A percentile compares a stretch with the other conserved stretches of the same genome.
phyloP scores from a whole-genome alignment of 2,797 vertebrate species.

The Kryptopterus vitreolus region DNA sequence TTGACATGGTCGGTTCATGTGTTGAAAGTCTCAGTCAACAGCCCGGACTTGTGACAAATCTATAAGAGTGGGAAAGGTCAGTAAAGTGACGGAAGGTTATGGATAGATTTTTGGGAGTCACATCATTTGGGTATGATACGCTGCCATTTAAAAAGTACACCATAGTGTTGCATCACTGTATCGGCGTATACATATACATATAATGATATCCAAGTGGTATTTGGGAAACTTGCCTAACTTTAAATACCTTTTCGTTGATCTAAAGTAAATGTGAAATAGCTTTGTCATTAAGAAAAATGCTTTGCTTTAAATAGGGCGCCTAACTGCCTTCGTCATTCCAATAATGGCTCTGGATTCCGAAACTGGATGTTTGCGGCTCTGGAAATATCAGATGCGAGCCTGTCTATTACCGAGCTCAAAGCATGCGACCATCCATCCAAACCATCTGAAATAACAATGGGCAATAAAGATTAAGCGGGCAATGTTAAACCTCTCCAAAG shows the following conservation, averaged over 20 bases:
- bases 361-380: slow-evolving; percentile 42
- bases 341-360: slow-evolving; percentile 40
- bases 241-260: slow-evolving; percentile 7
- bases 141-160: slow-evolving; percentile 6
- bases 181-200: neutral
- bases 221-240: neutral
- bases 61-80: slow-evolving; percentile 43
- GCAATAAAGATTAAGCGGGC: slow-evolving; percentile 63
- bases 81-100: slow-evolving; percentile 19
- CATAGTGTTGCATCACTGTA: slow-evolving; percentile 7
- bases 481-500: slow-evolving; percentile 62
- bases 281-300: slow-evolving; percentile 38
- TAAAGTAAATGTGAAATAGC: slow-evolving; percentile 21
- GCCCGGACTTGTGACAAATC: slow-evolving; percentile 47
- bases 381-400: slow-evolving; percentile 50
- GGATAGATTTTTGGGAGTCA: neutral
- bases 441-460: slow-evolving; percentile 58
- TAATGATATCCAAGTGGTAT: slow-evolving; percentile 15
- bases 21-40: slow-evolving; percentile 70
- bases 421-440: slow-evolving; percentile 49
- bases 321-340: slow-evolving; percentile 35
- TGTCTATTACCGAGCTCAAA: slow-evolving; percentile 37
- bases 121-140: neutral
- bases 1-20: slow-evolving; percentile 66
- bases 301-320: slow-evolving; percentile 46